phyloP scores from a whole-genome alignment of 2,113 vertebrate genomes.

The Taurulus bubalis region DNA sequence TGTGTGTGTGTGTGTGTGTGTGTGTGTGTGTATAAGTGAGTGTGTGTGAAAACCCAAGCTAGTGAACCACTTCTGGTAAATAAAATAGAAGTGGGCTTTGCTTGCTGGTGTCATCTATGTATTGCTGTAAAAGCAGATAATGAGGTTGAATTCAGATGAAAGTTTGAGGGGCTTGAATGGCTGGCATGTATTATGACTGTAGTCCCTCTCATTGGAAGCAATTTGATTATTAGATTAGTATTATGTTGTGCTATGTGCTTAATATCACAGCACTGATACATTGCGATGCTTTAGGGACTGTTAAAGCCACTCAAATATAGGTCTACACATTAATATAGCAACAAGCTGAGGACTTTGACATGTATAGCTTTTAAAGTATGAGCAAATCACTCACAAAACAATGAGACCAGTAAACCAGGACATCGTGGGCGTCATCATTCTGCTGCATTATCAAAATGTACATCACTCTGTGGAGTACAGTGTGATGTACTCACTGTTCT shows the following conservation, averaged over 20 bases:
- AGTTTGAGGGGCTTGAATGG: slow-evolving; percentile 47
- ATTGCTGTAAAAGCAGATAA: slow-evolving; percentile 45
- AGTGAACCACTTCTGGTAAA: slow-evolving; percentile 76
- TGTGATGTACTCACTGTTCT: background rate
- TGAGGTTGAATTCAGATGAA: slow-evolving; percentile 40
- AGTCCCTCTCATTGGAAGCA: slow-evolving; percentile 22
- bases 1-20: slow-evolving; percentile 1
- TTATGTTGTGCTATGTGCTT: slow-evolving; percentile 7
- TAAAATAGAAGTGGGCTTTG: slow-evolving; percentile 60
- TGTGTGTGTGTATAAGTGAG: background rate
- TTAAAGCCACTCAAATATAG: background rate
- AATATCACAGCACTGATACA: background rate
- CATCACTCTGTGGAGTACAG: background rate
- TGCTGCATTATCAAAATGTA: slow-evolving; percentile 7
- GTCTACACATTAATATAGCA: background rate
- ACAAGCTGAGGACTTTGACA: background rate
- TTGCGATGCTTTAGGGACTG: background rate
- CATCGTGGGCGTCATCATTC: background rate
- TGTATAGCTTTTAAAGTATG: background rate
- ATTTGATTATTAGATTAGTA: slow-evolving; percentile 39
- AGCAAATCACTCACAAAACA: background rate
- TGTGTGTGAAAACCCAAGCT: slow-evolving; percentile 51
- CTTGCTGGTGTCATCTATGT: slow-evolving; percentile 21
- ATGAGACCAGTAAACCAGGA: background rate
- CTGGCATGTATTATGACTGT: slow-evolving; percentile 51